Base-by-base conservation (phyloP, 2,888 invertebrate genomes). In the Leptodirus hochenwartii region DNA sequence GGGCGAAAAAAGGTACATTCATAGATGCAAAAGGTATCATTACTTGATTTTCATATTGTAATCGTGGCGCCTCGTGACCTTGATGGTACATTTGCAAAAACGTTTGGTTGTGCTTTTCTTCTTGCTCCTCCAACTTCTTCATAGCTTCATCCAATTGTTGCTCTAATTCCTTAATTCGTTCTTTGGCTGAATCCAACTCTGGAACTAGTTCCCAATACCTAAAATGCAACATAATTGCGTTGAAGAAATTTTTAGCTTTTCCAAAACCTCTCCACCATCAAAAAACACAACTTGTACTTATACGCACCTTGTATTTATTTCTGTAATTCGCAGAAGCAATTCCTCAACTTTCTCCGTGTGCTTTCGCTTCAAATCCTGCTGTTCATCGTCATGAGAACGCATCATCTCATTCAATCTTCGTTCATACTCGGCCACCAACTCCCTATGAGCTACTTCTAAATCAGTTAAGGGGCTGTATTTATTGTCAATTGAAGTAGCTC, bases 31-130 rank as follows among this genome's bases (percentile, higher is more conserved):
- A n/a, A n/a, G n/a, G n/a, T n/a, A 6, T 8, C 14, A 16, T 47
- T 56, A 77, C 79, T 66, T 74, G 69, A 46, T 74, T 72, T 42
- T 69, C 62, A 36, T 63, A 62, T 46, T 76, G 71, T 50, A 73
- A 64, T 45, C 68, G 68, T 29, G 77, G 79, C n/a, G 79, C 75
- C 49, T 79, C 75, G 45, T 78, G 72, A 16, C 79, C 80, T 56
- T 82, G 77, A 22, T 42, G 69, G 54, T 77, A 80, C 78, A 81
- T 78, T 53, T 81, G 72, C 49, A 81, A 60, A 55, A 81, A 81
- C 59, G 74, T 67, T 44, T 77, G 65, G 44, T 74, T 74, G 44
- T 80, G 76, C 39, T 70, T 67, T 41, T 64, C 67, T 42, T 80
- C 79, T 37, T 77, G 74, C 29, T 77, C 75, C 34, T 66, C 60